A percentile compares a stretch with the other conserved stretches of the same genome.
These are phyloP conservation scores for Ligdia adustata DNA, from an alignment of 2,888 invertebrate species.

Conservation along the genomic window DNA sequence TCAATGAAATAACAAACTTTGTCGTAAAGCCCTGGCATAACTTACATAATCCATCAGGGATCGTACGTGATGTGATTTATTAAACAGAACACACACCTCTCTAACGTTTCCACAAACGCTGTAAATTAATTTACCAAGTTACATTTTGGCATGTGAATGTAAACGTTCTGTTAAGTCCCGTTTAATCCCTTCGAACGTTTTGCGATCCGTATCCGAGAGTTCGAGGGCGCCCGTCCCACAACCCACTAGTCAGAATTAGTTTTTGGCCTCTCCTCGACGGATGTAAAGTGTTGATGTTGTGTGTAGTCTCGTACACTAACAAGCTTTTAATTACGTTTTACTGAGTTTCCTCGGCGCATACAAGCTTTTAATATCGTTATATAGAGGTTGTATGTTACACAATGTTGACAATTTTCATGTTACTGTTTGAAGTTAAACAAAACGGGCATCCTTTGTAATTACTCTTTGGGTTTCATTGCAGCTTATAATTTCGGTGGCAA, in stretches of 20 bases:
- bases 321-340: slow-evolving; percentile 70
- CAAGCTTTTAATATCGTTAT: slow-evolving; percentile 57
- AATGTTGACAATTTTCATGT: slow-evolving; percentile 44
- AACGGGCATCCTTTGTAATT: slow-evolving; percentile 31
- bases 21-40: not conserved
- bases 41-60: slow-evolving; percentile 2
- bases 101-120: slow-evolving; percentile 5
- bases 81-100: slow-evolving; percentile 7
- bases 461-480: slow-evolving; percentile 30
- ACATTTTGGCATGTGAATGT: slow-evolving; percentile 44
- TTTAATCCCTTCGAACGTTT: slow-evolving; percentile 56
- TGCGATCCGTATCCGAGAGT: slow-evolving; percentile 42
- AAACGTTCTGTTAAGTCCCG: slow-evolving; percentile 50
- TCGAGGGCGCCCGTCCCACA: slow-evolving; percentile 36
- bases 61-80: slow-evolving; percentile 12
- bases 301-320: slow-evolving; percentile 58
- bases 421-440: slow-evolving; percentile 27
- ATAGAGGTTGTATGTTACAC: slow-evolving; percentile 44
- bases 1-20: not conserved
- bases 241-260: slow-evolving; percentile 60
- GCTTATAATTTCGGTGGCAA: slow-evolving; percentile 22
- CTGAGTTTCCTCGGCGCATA: slow-evolving; percentile 51
- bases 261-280: slow-evolving; percentile 63
- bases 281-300: slow-evolving; percentile 64
- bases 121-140: slow-evolving; percentile 31